Conservation (phyloP, 1,140 invertebrate genomes). For the Coenobita brevimanus region DNA sequence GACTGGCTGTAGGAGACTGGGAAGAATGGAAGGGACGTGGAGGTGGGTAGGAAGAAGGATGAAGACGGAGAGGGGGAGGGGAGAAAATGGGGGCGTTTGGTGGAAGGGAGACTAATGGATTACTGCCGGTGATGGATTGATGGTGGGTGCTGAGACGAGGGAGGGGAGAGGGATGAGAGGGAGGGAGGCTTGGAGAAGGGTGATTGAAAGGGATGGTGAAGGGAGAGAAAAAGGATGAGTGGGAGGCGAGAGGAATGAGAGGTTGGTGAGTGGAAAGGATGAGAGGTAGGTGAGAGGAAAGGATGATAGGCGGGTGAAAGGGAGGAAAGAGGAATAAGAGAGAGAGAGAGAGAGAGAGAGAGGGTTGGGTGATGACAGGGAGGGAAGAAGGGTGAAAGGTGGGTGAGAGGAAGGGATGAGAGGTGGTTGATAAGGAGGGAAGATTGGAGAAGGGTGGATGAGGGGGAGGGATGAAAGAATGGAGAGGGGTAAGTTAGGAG, state of each 20-base stretch:
- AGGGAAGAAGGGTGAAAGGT: no score
- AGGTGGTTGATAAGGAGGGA: no score
- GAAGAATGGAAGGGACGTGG: neutral
- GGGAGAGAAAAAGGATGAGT: neutral
- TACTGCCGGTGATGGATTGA: neutral
- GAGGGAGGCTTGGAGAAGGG: neutral
- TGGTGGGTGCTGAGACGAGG: neutral
- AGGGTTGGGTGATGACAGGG: no score
- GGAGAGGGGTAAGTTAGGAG: no score
- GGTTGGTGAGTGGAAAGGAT: neutral
- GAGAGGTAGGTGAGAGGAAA: neutral
- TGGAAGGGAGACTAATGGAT: slow-evolving; percentile 32
- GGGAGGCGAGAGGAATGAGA: neutral
- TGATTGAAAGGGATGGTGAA: neutral
- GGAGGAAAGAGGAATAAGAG: no score
- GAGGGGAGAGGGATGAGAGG: neutral
- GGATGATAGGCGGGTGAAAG: neutral
- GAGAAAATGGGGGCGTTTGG: slow-evolving; percentile 14
- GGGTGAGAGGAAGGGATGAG: no score
- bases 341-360: no score
- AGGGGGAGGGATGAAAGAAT: no score
- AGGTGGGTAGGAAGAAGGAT: slow-evolving; percentile 4
- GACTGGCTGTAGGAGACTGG: no score
- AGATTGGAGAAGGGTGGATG: no score
- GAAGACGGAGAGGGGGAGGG: neutral